A percentile compares a stretch with the other conserved stretches of the same genome.
phyloP scores from a whole-genome alignment of 2,797 vertebrate genomes.

The Catharus ustulatus region DNA sequence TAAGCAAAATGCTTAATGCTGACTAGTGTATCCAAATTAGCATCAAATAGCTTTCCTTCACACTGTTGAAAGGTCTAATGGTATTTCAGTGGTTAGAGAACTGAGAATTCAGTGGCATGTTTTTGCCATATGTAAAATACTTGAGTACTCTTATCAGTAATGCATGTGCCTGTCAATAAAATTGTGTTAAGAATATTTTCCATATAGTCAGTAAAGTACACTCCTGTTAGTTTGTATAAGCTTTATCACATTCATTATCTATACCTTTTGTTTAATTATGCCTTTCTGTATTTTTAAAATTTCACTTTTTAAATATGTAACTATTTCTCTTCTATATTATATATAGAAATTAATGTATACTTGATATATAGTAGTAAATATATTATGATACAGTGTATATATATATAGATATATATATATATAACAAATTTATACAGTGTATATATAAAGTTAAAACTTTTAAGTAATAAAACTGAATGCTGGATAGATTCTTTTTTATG shows the following conservation, averaged over 20 bases:
- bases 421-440: neutral
- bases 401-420: neutral
- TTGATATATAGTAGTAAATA: neutral
- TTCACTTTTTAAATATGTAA: neutral
- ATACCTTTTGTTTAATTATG: neutral
- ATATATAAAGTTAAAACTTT: neutral
- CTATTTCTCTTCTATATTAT: neutral
- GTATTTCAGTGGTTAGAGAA: neutral
- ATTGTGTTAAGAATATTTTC: neutral
- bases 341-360: neutral
- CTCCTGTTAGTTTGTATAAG: neutral
- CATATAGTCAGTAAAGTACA: neutral
- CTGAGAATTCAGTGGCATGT: neutral
- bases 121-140: neutral
- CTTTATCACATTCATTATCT: neutral
- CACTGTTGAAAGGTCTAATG: neutral
- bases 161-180: neutral
- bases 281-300: neutral
- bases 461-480: neutral
- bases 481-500: neutral
- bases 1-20: neutral
- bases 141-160: neutral
- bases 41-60: neutral
- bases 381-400: neutral
- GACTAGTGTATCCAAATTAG: neutral